Conservation (phyloP, 1,140 invertebrate genomes). For the Solen grandis region DNA sequence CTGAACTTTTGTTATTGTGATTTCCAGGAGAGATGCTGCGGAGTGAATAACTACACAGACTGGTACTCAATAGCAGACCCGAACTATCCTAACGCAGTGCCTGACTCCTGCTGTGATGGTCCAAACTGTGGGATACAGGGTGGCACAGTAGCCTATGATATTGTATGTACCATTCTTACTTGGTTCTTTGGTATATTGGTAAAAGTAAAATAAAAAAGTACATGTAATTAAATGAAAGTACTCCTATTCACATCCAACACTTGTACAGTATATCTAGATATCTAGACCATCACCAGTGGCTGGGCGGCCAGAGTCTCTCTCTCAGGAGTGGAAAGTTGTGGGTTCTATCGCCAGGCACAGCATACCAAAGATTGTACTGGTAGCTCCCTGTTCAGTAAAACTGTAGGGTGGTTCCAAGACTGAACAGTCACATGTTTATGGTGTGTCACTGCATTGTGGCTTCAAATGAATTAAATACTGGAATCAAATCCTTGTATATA, state of each 20-base stretch:
- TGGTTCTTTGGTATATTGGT: neutral
- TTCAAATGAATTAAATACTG: too few relatives aligned
- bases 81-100: slow-evolving; percentile 87
- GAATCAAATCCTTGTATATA: too few relatives aligned
- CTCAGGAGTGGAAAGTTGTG: neutral
- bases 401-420: too few relatives aligned
- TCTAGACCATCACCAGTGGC: neutral
- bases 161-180: slow-evolving; percentile 16
- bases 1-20: too few relatives aligned
- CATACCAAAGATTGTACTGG: too few relatives aligned
- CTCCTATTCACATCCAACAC: neutral
- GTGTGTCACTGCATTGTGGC: too few relatives aligned
- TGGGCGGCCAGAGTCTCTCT: neutral
- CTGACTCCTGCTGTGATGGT: slow-evolving; percentile 88
- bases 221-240: neutral
- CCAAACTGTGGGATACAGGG: slow-evolving; percentile 53
- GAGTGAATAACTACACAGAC: slow-evolving; percentile 90
- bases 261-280: neutral
- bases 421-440: too few relatives aligned
- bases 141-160: slow-evolving; percentile 35
- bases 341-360: neutral
- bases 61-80: slow-evolving; percentile 92
- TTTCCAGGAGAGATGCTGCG: slow-evolving; percentile 91
- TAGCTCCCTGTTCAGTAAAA: too few relatives aligned
- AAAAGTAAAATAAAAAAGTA: neutral